Conservation (phyloP, 2,888 invertebrate genomes). For the Noctua janthe region DNA sequence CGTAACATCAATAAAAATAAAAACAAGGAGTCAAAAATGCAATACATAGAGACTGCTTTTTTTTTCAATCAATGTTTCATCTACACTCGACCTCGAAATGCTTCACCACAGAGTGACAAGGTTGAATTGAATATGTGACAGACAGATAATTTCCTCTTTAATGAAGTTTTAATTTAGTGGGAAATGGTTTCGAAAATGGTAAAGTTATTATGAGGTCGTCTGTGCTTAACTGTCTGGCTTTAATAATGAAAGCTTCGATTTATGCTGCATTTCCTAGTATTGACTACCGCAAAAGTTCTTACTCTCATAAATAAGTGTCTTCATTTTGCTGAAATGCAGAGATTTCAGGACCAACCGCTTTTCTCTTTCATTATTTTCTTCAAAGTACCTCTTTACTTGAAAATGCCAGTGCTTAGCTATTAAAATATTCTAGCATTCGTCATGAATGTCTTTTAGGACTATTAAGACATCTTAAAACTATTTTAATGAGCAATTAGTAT, state of each 20-base stretch:
- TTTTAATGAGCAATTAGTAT: constrained; percentile 57
- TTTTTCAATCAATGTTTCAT: neutral
- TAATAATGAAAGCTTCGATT: neutral
- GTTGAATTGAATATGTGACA: neutral
- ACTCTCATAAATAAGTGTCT: neutral
- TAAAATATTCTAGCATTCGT: constrained; percentile 14
- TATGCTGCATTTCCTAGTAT: neutral
- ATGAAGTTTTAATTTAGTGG: neutral
- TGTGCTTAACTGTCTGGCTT: neutral
- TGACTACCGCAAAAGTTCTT: neutral
- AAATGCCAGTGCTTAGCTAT: constrained; percentile 19
- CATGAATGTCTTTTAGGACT: neutral
- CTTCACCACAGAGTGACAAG: neutral
- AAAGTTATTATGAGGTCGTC: neutral
- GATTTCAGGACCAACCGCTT: neutral
- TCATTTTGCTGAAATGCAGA: neutral
- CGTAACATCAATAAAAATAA: neutral
- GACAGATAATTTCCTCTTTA: too few relatives aligned
- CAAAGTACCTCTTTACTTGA: neutral
- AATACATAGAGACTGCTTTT: neutral
- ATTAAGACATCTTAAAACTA: constrained; percentile 1
- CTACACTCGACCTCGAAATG: neutral
- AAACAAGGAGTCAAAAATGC: neutral
- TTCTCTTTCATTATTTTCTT: constrained; percentile 2
- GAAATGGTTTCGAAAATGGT: neutral